Evolutionary conservation across 1,140 invertebrate genomes (phyloP).

Genomic region (Drosophila asahinai): DNA sequence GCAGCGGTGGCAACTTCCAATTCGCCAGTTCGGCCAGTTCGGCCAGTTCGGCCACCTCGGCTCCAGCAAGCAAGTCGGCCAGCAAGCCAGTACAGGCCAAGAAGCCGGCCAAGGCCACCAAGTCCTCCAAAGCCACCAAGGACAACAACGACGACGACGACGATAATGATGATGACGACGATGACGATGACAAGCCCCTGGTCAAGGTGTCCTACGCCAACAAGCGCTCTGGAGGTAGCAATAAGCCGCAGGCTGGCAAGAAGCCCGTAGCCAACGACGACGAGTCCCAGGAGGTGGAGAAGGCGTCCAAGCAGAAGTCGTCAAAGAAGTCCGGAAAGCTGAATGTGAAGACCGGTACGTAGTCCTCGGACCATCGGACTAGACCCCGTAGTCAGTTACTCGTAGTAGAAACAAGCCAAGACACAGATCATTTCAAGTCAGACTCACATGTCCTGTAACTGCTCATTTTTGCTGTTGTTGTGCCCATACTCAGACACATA

Average conservation of each 20-base stretch:
- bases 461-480: conserved; percentile 53
- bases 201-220: conserved; percentile 82
- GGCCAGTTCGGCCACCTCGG: conserved; percentile 20
- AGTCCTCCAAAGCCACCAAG: conserved; percentile 54
- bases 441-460: conserved; percentile 37
- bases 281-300: conserved; percentile 63
- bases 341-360: conserved; percentile 90
- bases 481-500: conserved; percentile 37
- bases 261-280: conserved; percentile 57
- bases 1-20: conserved; percentile 72
- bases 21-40: conserved; percentile 49
- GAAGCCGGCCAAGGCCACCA: conserved; percentile 54
- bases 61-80: conserved; percentile 11
- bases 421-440: conserved; percentile 28
- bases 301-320: conserved; percentile 61
- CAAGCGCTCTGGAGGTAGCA: conserved; percentile 61
- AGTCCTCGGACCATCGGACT: conserved; percentile 22
- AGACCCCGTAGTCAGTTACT: conserved; percentile 19
- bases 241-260: conserved; percentile 61
- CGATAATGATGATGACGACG: conserved; percentile 62
- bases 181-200: conserved; percentile 67
- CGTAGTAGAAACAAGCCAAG: conserved; percentile 27
- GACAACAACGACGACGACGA: conserved; percentile 46
- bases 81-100: conserved; percentile 36
- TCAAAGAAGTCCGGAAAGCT: conserved; percentile 70